A percentile compares a stretch with the other conserved stretches of the same genome.
phyloP scores from a whole-genome alignment of 2,113 vertebrate genomes.

The Tachysurus vachellii region DNA sequence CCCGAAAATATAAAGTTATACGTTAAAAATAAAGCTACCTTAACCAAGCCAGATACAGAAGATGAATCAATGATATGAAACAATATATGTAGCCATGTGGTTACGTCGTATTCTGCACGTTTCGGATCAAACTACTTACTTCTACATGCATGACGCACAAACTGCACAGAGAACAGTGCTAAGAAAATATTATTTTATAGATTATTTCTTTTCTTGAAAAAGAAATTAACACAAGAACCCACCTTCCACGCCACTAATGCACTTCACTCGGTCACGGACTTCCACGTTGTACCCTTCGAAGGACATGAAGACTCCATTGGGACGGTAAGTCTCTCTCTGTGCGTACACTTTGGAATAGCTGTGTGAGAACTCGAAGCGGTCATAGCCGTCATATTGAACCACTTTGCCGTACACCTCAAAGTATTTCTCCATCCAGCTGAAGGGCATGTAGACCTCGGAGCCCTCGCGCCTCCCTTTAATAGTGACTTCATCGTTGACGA shows the following conservation, averaged over 20 bases:
- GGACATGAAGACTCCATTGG: constrained; percentile 97
- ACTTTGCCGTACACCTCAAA: constrained; percentile 96
- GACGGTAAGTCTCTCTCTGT: constrained; percentile 90
- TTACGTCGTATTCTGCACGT: not conserved
- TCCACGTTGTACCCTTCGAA: constrained; percentile 99
- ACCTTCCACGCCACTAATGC: constrained; percentile 98
- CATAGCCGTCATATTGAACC: constrained; percentile 86
- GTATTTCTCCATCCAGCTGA: constrained; percentile 94
- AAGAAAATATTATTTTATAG: not conserved
- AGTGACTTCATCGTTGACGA: constrained; percentile 92
- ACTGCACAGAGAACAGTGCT: not conserved
- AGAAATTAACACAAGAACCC: constrained; percentile 39
- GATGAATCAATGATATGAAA: not conserved
- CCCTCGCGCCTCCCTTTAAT: constrained; percentile 88
- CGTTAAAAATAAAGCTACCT: not conserved
- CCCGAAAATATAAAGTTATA: no score
- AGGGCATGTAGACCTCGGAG: constrained; percentile 89
- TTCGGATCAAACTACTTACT: not conserved
- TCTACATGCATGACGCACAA: no score
- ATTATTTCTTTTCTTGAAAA: not conserved
- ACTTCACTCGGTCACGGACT: constrained; percentile 94
- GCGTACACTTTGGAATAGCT: constrained; percentile 96
- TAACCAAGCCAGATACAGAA: not conserved
- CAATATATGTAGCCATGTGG: not conserved
- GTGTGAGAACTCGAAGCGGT: constrained; percentile 97